Base-by-base conservation (phyloP, 1,140 invertebrate genomes). In the Panagrolaimus sp. region DNA sequence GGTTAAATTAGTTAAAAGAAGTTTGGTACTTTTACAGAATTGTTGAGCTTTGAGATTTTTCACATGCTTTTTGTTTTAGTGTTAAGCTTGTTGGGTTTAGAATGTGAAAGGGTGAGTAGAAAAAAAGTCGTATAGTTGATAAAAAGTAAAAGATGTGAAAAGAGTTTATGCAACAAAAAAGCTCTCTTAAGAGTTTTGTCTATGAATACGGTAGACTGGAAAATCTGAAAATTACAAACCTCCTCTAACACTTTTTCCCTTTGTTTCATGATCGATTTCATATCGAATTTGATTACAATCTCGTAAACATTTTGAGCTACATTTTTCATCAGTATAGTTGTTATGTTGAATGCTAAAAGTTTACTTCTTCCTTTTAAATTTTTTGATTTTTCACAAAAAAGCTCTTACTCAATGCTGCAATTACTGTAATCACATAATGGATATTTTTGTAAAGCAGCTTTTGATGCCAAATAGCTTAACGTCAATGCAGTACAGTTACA, bases 221-320 rank as follows among this genome's bases (percentile, higher is more conserved):
- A 38, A 7, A 38, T 38, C 31, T 4, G 7, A 38, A 7, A 38
- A 38, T n/a, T 38, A 38, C 31, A 38, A 62, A 74, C 81, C 80
- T 9, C 75, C 68, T 23, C 78, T 51, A 14, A 81, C 67, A 69
- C 78, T 74, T 16, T 69, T 63, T 11, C 79, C 79, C 65, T 81
- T 77, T 13, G 67, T 64, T 57, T 75, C 72, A 64, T 78, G 74
- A 11, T 71, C 65, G 27, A 83, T 67, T 69, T 79, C 70, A 65
- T 75, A 81, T 31, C 81, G 66, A 25, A 83, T 79, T 72, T 81
- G 79, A 42, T 70, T 65, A 48, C 80, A 82, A 57, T 75, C 71
- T 43, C 81, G 66, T 65, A 69, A 72, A 63, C 80, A 82, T 27
- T 78, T 80, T 13, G 79, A 72, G 9, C 70, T 65, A 57, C 80